Conservation (phyloP, 2,797 vertebrate species). For the Harpagifer antarcticus region DNA sequence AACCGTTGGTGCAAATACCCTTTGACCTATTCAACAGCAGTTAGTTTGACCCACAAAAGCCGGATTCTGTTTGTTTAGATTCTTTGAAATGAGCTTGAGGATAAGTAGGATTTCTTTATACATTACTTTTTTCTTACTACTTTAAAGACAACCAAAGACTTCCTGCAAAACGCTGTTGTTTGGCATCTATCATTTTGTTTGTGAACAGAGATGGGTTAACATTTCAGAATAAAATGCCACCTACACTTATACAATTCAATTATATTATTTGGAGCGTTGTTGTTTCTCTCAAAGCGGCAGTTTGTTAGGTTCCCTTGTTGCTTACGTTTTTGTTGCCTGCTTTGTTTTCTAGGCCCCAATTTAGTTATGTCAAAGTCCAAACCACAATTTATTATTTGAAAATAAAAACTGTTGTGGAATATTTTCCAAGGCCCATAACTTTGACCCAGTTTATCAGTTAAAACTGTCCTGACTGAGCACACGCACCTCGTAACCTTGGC, state of each 20-base stretch:
- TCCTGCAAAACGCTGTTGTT: background rate
- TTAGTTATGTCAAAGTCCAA: conserved; percentile 2
- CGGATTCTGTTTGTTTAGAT: conserved; percentile 3
- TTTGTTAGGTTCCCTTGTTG: conserved; percentile 4
- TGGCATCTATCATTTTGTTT: background rate
- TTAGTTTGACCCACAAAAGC: conserved; percentile 17
- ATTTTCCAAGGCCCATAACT: no score
- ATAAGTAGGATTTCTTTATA: conserved; percentile 43
- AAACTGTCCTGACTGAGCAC: no score
- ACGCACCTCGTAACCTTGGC: no score
- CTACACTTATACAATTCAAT: background rate
- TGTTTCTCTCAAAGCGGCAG: background rate
- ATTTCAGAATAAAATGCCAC: conserved; percentile 1
- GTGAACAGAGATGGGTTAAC: background rate
- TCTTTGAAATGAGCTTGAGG: conserved; percentile 36
- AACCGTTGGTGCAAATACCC: conserved; percentile 30
- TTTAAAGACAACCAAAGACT: background rate
- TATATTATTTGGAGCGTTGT: background rate
- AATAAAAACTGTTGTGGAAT: no score
- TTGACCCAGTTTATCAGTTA: no score
- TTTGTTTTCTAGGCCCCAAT: background rate
- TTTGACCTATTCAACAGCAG: conserved; percentile 52
- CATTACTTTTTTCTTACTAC: conserved; percentile 25
- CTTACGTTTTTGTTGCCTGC: background rate
- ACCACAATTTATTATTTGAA: background rate